phyloP scores from a whole-genome alignment of 2,888 invertebrate genomes.

The Lepidonotus clava region DNA sequence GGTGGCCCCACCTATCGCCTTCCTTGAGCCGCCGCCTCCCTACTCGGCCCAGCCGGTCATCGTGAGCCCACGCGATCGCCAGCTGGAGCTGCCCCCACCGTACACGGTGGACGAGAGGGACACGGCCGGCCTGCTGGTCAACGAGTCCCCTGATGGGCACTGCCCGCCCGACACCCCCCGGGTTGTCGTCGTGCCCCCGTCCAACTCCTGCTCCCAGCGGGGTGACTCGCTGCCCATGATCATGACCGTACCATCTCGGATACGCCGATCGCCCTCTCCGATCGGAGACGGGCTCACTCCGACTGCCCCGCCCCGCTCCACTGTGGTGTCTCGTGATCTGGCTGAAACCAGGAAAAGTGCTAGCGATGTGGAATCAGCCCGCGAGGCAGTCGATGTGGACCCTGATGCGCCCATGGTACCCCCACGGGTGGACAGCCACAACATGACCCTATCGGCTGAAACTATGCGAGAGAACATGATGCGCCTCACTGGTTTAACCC shows the following conservation, averaged over 20 bases:
- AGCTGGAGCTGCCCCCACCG: constrained; percentile 45
- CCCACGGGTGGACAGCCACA: constrained; percentile 7
- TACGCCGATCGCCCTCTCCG: not conserved
- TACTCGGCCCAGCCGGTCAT: constrained; percentile 32
- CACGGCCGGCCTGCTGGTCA: constrained; percentile 38
- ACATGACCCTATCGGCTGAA: constrained; percentile 3
- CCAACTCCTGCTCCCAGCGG: not conserved
- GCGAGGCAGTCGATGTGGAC: constrained; percentile 39
- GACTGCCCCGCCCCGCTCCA: not conserved
- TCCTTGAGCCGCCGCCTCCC: constrained; percentile 49
- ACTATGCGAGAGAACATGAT: constrained; percentile 28
- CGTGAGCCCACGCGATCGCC: not conserved
- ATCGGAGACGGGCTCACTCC: not conserved
- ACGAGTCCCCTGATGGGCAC: constrained; percentile 40
- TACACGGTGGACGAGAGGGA: constrained; percentile 41
- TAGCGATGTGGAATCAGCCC: not conserved
- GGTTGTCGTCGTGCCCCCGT: not conserved
- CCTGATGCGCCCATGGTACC: constrained; percentile 28
- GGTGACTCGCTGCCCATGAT: constrained; percentile 4
- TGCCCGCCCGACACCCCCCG: constrained; percentile 27
- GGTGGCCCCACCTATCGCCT: constrained; percentile 33
- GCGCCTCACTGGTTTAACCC: constrained; percentile 34
- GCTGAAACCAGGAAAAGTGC: not conserved
- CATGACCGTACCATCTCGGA: constrained; percentile 18
- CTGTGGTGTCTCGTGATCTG: too few species aligned